Evolutionary conservation across 2,113 vertebrate species (phyloP), one percentile per base, ranked within the genome.

Genomic region (Toxotes chatareus): DNA sequence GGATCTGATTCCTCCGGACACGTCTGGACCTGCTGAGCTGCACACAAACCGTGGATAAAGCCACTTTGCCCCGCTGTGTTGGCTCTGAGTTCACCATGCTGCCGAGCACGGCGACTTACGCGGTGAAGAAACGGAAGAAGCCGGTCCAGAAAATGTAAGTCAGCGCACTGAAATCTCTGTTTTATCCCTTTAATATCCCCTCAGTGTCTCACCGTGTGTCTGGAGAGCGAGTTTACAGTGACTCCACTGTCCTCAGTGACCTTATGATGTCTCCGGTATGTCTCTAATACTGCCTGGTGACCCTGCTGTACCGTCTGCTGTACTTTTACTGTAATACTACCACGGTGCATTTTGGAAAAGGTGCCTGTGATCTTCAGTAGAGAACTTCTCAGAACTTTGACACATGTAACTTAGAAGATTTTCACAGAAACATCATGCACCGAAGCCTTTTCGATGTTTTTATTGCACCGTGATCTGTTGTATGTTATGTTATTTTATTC

Each of bases 101-200:
- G 87, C 59, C 80, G 42, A 92, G 84, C 81, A 85, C 88, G 16
- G 87, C 92, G 32, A 91, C 90, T 3, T 95, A 95, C 76, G 95
- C 95, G 1, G 92, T 67, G 32, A 95, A 94, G 93, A 95, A 95
- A 89, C 92, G 95, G 76, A 95, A 95, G 94, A 95, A 95, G 90
- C 95, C 95, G 66, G 93, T 95, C 13, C 94, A 95, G 91, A 95
- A 95, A 93, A 90, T 94, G 95, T 95, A 83, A 95, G 94, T 89
- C 4, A 9, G 8, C 36, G 16, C 27, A 27, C 27, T 27, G 27
- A 27, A 27, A 27, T 27, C 27, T 27, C 27, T 27, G 27, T 27
- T 27, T 27, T 27, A 32, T 40, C 14, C 5, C 9, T 32, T 4
- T 3, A 6, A 0, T 27, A 10, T 34, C 5, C 53, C 9, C 0